Percentiles rank a stretch among this genome's conserved stretches.
Conservation (phyloP, 1,140 invertebrate genomes). For the Drosophila nebulosa region DNA sequence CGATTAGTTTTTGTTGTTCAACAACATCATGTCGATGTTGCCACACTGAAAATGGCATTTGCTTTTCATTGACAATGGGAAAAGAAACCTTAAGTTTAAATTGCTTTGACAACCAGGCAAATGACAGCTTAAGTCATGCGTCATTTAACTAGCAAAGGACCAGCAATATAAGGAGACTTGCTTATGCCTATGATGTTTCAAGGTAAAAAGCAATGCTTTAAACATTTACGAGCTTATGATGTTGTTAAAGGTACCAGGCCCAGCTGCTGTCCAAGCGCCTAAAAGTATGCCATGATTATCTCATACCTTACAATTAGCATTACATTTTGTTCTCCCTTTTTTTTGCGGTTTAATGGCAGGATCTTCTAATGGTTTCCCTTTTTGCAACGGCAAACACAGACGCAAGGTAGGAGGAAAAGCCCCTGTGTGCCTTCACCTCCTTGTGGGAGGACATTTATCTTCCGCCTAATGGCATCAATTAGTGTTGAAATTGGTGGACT, state of each 20-base stretch:
- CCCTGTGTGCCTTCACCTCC: not conserved
- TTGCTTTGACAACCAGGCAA: conserved; percentile 42
- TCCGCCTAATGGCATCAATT: conserved; percentile 50
- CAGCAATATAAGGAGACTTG: conserved; percentile 5
- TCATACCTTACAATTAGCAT: conserved; percentile 44
- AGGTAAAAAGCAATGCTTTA: conserved; percentile 19
- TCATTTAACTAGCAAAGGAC: conserved; percentile 43
- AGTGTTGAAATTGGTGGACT: conserved; percentile 22
- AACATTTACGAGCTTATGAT: conserved; percentile 60
- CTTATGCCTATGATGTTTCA: not conserved
- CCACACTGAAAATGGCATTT: conserved; percentile 9
- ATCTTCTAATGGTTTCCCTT: conserved; percentile 33
- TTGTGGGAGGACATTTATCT: conserved; percentile 21
- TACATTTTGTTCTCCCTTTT: conserved; percentile 15
- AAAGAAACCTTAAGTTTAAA: conserved; percentile 51
- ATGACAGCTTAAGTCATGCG: conserved; percentile 62
- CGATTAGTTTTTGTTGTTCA: conserved; percentile 56
- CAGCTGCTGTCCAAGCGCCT: conserved; percentile 21
- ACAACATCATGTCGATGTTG: conserved; percentile 25
- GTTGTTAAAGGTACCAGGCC: conserved; percentile 31
- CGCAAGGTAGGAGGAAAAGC: not conserved
- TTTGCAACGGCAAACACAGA: not conserved
- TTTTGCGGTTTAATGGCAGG: not conserved
- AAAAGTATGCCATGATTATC: conserved; percentile 43
- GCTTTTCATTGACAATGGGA: conserved; percentile 6